phyloP scores from a whole-genome alignment of 2,888 invertebrate species.

The Thymelicus acteon region DNA sequence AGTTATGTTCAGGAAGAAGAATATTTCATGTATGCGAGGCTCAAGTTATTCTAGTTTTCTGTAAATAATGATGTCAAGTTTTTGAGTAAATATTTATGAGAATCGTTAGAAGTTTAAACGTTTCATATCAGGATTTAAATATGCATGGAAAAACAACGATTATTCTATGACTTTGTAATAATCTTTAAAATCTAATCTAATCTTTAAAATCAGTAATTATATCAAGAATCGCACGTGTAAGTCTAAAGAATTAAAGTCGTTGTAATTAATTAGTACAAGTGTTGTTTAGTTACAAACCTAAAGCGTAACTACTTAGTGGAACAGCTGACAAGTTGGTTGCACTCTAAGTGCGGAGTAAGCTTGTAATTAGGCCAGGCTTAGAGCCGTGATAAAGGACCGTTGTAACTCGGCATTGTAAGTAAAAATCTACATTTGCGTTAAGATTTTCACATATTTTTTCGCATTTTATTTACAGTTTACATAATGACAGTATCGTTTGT shows the following conservation, averaged over 20 bases:
- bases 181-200: no score
- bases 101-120: constrained; percentile 22
- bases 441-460: not conserved
- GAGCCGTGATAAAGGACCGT: constrained; percentile 11
- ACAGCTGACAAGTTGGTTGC: constrained; percentile 19
- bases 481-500: no score
- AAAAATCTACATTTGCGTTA: not conserved
- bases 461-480: no score
- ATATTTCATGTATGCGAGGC: constrained; percentile 23
- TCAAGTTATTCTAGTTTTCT: constrained; percentile 27
- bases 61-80: constrained; percentile 31
- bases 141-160: no score
- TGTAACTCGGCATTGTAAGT: constrained; percentile 9
- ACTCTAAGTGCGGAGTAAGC: constrained; percentile 9
- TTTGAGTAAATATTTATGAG: constrained; percentile 32
- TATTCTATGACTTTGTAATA: no score
- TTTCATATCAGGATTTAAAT: no score
- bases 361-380: constrained; percentile 20
- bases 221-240: not conserved
- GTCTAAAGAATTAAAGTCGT: not conserved
- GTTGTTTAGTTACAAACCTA: constrained; percentile 12
- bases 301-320: not conserved
- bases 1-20: constrained; percentile 33
- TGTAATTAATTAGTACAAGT: not conserved
- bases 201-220: no score